These are phyloP conservation scores for Actenoides lindsayi DNA, from an alignment of 2,113 vertebrate species.

Conservation along the genomic window DNA sequence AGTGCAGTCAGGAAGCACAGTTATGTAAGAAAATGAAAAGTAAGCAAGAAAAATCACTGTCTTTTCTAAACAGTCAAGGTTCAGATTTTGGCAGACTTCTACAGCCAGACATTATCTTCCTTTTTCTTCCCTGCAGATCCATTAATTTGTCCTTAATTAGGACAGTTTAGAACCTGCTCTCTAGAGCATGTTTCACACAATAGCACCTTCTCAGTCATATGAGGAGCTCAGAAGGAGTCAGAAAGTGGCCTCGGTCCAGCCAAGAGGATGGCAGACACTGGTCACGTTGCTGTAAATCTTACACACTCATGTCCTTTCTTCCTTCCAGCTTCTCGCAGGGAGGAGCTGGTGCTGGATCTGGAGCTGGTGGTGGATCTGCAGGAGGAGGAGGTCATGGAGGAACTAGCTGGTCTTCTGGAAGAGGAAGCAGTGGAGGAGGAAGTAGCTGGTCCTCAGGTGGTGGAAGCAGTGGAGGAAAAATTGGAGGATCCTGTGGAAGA, in stretches of 20 bases:
- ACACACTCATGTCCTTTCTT: neutral
- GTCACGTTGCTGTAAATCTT: neutral
- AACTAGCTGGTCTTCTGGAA: neutral
- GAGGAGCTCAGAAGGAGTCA: neutral
- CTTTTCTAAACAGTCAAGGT: neutral
- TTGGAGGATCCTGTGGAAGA: neutral
- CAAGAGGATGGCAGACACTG: rapidly evolving
- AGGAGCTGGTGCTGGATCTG: slow-evolving; percentile 41
- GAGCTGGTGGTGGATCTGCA: slow-evolving; percentile 24
- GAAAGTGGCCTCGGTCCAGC: neutral
- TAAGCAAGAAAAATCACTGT: neutral
- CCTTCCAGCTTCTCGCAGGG: slow-evolving; percentile 10
- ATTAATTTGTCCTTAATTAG: neutral
- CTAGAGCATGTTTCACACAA: neutral
- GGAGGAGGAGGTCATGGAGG: slow-evolving; percentile 26
- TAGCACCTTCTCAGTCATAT: neutral
- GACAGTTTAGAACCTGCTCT: neutral
- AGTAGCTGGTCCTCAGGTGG: slow-evolving; percentile 30
- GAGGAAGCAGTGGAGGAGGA: slow-evolving; percentile 1
- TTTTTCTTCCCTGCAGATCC: neutral
- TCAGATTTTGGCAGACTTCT: neutral
- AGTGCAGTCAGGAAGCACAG: neutral
- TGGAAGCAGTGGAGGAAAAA: slow-evolving; percentile 11
- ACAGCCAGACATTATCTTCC: neutral
- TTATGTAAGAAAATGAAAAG: neutral